Evolutionary conservation across 2,113 vertebrate genomes (phyloP).

Genomic region (Takifugu bimaculatus): DNA sequence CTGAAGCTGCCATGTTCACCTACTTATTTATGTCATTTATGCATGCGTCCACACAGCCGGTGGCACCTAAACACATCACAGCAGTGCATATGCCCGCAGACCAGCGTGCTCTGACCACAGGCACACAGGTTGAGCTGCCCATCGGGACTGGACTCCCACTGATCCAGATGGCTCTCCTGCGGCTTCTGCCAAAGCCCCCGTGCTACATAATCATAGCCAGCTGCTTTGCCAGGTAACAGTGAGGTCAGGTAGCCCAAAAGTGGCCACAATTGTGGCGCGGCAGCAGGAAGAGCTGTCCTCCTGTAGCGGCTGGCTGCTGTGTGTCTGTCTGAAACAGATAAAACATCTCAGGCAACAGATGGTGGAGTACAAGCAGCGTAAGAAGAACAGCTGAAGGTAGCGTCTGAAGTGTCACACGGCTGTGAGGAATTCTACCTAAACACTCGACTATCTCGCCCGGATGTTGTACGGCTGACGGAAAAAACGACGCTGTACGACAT

Average conservation of each 20-base stretch:
- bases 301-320: too few species aligned
- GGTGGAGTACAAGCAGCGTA: too few species aligned
- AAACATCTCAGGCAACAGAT: too few species aligned
- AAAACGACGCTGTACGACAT: too few species aligned
- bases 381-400: too few species aligned
- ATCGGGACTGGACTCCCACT: slow-evolving; percentile 36
- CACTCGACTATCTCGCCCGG: too few species aligned
- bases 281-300: not conserved
- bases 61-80: not conserved
- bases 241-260: slow-evolving; percentile 52
- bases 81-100: not conserved
- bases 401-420: too few species aligned
- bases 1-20: not conserved
- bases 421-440: too few species aligned
- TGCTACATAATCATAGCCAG: slow-evolving; percentile 64
- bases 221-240: slow-evolving; percentile 51
- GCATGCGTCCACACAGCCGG: slow-evolving; percentile 8
- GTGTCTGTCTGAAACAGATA: too few species aligned
- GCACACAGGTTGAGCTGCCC: slow-evolving; percentile 41
- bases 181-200: slow-evolving; percentile 40
- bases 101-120: slow-evolving; percentile 9
- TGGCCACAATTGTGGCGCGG: slow-evolving; percentile 11
- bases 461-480: too few species aligned
- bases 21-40: slow-evolving; percentile 1
- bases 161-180: slow-evolving; percentile 53